Evolutionary conservation across 2,888 invertebrate species (phyloP).

Genomic region (Ophioninae sp.): DNA sequence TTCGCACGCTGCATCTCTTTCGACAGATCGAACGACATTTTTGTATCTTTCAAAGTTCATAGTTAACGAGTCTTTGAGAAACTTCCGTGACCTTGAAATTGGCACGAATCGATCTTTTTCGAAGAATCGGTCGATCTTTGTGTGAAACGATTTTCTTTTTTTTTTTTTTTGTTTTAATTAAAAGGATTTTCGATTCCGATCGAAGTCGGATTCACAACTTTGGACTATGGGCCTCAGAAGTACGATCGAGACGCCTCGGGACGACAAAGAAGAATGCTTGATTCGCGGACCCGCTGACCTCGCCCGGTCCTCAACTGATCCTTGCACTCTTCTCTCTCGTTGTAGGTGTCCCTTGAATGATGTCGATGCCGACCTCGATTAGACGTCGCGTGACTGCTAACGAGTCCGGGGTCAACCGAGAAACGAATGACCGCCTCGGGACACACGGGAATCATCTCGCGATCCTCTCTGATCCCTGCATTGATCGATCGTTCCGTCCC

Average conservation of each 20-base stretch:
- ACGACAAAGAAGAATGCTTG: not conserved
- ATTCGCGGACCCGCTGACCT: conserved; percentile 16
- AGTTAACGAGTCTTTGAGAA: too few relatives aligned
- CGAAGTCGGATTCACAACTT: too few relatives aligned
- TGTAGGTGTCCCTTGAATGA: conserved; percentile 17
- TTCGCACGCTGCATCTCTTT: too few relatives aligned
- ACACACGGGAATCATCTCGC: conserved; percentile 45
- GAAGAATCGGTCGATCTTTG: too few relatives aligned
- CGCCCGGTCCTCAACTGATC: conserved; percentile 31
- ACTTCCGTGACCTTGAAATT: too few relatives aligned
- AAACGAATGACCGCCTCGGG: conserved; percentile 58
- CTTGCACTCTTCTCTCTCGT: not conserved
- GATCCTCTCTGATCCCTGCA: conserved; percentile 13
- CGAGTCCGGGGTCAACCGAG: conserved; percentile 52
- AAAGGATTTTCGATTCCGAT: too few relatives aligned
- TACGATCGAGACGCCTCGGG: not conserved
- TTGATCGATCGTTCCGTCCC: not conserved
- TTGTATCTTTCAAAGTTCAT: too few relatives aligned
- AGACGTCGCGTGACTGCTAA: conserved; percentile 60
- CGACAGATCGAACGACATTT: too few relatives aligned
- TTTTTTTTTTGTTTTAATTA: too few relatives aligned
- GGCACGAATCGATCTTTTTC: not conserved
- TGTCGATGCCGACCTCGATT: conserved; percentile 50
- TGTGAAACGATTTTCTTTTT: too few relatives aligned
- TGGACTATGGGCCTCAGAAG: not conserved